Evolutionary conservation across 2,797 vertebrate species (phyloP).

Genomic region (Lepidocolaptes lacrymiger): DNA sequence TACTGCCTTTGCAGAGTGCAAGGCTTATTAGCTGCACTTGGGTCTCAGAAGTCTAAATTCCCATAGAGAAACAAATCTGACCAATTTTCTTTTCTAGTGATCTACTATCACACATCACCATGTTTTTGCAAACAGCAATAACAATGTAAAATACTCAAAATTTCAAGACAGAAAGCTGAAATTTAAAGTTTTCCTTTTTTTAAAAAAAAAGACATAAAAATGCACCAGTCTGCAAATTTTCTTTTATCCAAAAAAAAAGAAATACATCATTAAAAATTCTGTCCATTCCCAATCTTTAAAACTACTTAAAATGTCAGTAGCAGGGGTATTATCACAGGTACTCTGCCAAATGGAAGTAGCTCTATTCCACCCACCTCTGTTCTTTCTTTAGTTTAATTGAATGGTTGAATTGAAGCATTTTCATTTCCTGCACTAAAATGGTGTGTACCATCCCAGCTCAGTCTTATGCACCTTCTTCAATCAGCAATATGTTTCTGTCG

Average conservation of each 20-base stretch:
- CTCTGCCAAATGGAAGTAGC: neutral
- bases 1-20: neutral
- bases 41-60: neutral
- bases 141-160: rapidly evolving
- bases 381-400: slow-evolving; percentile 43
- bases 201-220: neutral
- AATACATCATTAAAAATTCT: neutral
- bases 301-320: neutral
- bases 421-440: neutral
- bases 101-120: neutral
- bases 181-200: neutral
- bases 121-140: neutral
- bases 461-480: neutral
- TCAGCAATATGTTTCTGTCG: neutral
- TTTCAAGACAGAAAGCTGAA: neutral
- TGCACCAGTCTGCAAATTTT: rapidly evolving
- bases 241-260: neutral
- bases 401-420: neutral
- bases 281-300: neutral
- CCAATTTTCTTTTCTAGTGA: neutral
- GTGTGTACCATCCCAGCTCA: neutral
- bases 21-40: neutral
- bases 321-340: neutral
- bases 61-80: neutral
- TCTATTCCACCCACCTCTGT: neutral